Evolutionary conservation across 1,140 invertebrate genomes (phyloP), one percentile per base, ranked within the genome.

Genomic region (Drosophila saltans): DNA sequence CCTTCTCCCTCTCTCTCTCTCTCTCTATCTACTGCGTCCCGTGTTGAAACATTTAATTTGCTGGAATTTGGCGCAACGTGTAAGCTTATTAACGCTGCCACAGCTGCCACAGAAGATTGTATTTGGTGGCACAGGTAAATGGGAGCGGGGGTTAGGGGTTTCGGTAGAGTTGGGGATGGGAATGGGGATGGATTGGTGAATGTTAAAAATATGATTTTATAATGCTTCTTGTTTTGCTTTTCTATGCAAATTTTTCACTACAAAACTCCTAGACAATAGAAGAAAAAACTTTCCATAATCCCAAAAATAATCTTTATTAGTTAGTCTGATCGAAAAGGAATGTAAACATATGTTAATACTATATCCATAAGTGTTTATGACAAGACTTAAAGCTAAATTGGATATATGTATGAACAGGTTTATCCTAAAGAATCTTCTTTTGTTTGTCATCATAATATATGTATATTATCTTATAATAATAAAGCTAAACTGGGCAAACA

Each of bases 41-140:
- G 45, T 39, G 76, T 75, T 71, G 83, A 73, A 88, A 88, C 80
- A 88, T 88, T 88, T 88, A 88, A 88, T 88, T 88, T 88, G 75
- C 80, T 88, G 84, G 84, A 83, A 88, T 88, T 88, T 70, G 72
- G 72, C 76, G 83, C 72, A 52, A 64, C 75, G 74, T 83, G 76
- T 80, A 80, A 88, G 83, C 83, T 88, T 88, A 89, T 88, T 88
- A 88, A 80, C 45, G 45, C 45, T 26, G 45, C 45, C 45, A 52
- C 84, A 83, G 83, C 76, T 48, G 62, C 62, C 62, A 40, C 33
- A 56, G 21, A 57, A 66, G 45, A 56, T 24, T 48, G 1, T 48
- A n/a, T 10, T 26, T 64, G 41, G 24, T 10, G 11, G 40, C 24
- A 11, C 24, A 11, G 30, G 7, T 7, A 30, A 4, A 28, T n/a